Evolutionary conservation across 2,797 vertebrate genomes (phyloP), one percentile per base, ranked within the genome.

Genomic region (Gymnoscopelus microlampas): DNA sequence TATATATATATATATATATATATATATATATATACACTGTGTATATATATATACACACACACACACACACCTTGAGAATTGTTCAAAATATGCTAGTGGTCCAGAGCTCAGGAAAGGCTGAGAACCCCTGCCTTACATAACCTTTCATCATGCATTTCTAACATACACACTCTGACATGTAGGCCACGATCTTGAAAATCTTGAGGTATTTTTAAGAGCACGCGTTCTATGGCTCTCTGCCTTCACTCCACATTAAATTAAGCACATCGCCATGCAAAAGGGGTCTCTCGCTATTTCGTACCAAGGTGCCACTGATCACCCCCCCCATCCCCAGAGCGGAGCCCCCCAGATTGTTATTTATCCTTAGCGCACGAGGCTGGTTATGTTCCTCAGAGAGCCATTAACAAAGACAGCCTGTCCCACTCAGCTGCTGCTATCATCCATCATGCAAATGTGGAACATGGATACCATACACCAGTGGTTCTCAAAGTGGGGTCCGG

Each of bases 391-490:
- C 59, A 4, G 91, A 90, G 93, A 94, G 82, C 87, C 88, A 91
- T 94, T 95, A 93, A 67, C 89, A 82, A 71, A 63, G 86, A 82
- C 83, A 86, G 86, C 85, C 85, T 89, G 89, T 93, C 91, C 78
- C 76, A 10, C 63, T 85, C 85, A 85, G 74, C 77, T 81, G 68
- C 74, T 12, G 73, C 83, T 70, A 71, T 87, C 90, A 94, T 94
- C 91, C 90, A 92, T 95, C 93, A 94, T 89, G 85, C 85, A 91
- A 91, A 94, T 90, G 75, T 86, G 74, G 87, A 87, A 72, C 84
- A 64, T 15, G 68, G 70, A 73, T 75, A 78, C 74, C 78, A 65
- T 35, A 32, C 60, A 81, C 77, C 39, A 44, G 8, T 10, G 39
- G 39, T 10, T 44, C 39, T 44, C 39, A 44, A 44, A 10, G 39